These are phyloP conservation scores for Rhopalosiphum padi DNA, from an alignment of 1,140 invertebrate genomes.

Conservation along the genomic window DNA sequence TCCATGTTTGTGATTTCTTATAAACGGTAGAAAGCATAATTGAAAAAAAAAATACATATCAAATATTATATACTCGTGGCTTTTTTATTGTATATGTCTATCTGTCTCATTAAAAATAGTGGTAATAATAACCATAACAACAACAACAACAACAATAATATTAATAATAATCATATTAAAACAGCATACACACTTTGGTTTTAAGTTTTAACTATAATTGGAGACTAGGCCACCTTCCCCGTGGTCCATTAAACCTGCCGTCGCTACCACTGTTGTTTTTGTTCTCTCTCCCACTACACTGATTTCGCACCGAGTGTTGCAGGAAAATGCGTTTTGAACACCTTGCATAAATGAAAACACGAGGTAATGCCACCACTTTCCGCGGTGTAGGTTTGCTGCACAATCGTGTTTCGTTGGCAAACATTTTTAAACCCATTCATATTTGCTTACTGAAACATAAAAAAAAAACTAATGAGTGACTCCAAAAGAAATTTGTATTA, in stretches of 20 bases:
- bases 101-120: background rate
- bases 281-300: background rate
- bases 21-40: background rate
- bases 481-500: background rate
- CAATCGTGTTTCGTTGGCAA: slow-evolving; percentile 38
- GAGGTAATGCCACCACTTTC: background rate
- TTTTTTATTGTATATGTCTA: background rate
- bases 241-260: background rate
- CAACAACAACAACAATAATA: background rate
- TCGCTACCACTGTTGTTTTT: background rate
- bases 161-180: background rate
- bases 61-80: too few relatives aligned
- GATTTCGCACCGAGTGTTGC: background rate
- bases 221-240: too few relatives aligned
- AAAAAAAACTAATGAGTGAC: background rate
- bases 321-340: background rate
- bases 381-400: background rate
- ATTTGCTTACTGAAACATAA: background rate
- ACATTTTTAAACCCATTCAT: background rate
- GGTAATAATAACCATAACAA: background rate
- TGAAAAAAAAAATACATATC: background rate
- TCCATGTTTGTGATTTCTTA: background rate
- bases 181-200: background rate
- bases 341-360: background rate
- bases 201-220: background rate